phyloP scores from a whole-genome alignment of 2,888 invertebrate species.

The Chrysomela aeneicollis region DNA sequence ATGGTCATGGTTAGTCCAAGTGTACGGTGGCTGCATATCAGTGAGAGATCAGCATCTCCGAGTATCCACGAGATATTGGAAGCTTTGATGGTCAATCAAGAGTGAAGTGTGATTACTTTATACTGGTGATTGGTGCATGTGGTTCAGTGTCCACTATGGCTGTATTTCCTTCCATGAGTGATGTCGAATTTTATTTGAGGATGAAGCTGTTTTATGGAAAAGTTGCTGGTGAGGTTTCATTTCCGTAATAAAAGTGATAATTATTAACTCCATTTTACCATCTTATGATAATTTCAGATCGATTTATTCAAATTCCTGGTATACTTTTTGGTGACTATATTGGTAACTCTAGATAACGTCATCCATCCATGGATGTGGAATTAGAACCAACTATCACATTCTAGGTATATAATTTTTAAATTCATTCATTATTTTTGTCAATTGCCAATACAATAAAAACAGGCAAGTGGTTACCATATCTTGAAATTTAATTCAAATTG shows the following conservation, averaged over 20 bases:
- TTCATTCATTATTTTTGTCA: too few relatives aligned
- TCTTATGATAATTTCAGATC: too few relatives aligned
- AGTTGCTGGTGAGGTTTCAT: conserved; percentile 44
- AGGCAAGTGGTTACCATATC: too few relatives aligned
- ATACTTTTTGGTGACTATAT: too few relatives aligned
- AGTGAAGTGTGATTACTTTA: conserved; percentile 11
- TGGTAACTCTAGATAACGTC: too few relatives aligned
- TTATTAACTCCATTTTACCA: too few relatives aligned
- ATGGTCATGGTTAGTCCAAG: neutral
- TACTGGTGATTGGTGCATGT: neutral
- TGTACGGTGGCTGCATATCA: neutral
- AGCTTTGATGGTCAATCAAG: conserved; percentile 45
- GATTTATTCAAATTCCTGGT: too few relatives aligned
- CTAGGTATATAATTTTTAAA: too few relatives aligned
- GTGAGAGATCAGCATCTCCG: conserved; percentile 1
- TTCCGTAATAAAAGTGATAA: neutral
- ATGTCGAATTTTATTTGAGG: conserved; percentile 50
- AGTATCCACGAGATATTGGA: neutral
- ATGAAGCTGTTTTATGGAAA: conserved; percentile 52
- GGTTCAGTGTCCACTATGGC: conserved; percentile 14
- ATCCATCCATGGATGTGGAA: too few relatives aligned
- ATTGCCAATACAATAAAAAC: too few relatives aligned
- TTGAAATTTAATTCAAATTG: too few relatives aligned
- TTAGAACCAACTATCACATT: too few relatives aligned
- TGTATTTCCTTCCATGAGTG: conserved; percentile 39